Percentiles rank a stretch among this genome's conserved stretches.
These are phyloP conservation scores for Scrobipalpa atriplicella DNA, from an alignment of 2,888 invertebrate genomes.

Conservation along the genomic window DNA sequence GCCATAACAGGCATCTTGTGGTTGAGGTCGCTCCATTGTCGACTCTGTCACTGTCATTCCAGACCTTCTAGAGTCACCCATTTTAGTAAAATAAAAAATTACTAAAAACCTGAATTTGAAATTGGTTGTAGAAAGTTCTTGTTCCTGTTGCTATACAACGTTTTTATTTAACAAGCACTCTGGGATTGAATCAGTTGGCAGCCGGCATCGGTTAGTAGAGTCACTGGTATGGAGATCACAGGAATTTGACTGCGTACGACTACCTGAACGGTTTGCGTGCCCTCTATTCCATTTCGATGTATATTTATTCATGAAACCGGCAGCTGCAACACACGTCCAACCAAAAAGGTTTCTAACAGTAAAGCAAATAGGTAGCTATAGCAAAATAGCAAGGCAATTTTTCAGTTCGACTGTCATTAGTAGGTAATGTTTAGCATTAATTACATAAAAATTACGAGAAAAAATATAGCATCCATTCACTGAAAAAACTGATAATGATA, in stretches of 20 bases:
- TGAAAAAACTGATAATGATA: too few species aligned
- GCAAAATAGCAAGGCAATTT: too few species aligned
- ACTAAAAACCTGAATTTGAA: too few species aligned
- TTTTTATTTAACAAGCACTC: conserved; percentile 9
- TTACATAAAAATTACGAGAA: too few species aligned
- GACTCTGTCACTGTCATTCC: too few species aligned
- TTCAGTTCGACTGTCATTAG: too few species aligned
- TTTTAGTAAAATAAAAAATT: too few species aligned
- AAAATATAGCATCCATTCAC: too few species aligned
- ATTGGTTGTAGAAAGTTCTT: neutral
- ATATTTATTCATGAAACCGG: conserved; percentile 26
- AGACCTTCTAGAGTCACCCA: too few species aligned
- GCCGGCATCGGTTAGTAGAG: neutral
- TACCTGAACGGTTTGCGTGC: conserved; percentile 17
- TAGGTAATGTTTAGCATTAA: too few species aligned
- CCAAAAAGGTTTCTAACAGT: neutral
- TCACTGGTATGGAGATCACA: conserved; percentile 18
- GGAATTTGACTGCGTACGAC: conserved; percentile 24
- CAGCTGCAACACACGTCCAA: conserved; percentile 6
- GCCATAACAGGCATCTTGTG: too few species aligned
- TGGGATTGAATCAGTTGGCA: conserved; percentile 14
- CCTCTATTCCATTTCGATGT: conserved; percentile 12
- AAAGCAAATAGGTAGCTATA: neutral
- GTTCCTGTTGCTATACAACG: neutral
- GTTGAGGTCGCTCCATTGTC: too few species aligned